Conservation (phyloP, 1,140 invertebrate species). For the Ceratosolen fusciceps region DNA sequence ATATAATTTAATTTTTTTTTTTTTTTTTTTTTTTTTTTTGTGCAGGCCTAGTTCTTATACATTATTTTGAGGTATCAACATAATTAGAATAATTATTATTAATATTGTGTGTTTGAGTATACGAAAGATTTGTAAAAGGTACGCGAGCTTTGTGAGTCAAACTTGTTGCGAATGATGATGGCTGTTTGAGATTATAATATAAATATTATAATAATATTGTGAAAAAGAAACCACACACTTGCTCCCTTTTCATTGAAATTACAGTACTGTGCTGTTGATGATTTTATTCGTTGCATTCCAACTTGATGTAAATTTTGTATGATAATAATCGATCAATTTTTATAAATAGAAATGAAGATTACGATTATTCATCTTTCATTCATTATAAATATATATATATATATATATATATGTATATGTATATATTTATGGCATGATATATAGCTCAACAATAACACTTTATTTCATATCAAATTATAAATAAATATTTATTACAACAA, state of each 20-base stretch:
- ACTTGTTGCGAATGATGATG: conserved; percentile 59
- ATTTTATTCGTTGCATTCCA: conserved; percentile 26
- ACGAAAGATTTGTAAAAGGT: conserved; percentile 51
- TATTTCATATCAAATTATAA: not conserved
- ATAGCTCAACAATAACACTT: not conserved
- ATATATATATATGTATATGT: not conserved
- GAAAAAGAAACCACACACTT: conserved; percentile 55
- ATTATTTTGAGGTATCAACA: conserved; percentile 52
- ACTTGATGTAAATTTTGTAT: conserved; percentile 8
- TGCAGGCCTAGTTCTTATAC: conserved; percentile 56
- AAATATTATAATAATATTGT: conserved; percentile 60
- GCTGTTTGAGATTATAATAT: conserved; percentile 63
- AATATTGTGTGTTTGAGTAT: conserved; percentile 48
- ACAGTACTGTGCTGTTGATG: conserved; percentile 59
- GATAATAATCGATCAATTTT: conserved; percentile 22
- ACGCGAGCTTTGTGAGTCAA: conserved; percentile 51
- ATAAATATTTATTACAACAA: not conserved
- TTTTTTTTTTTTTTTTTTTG: too few relatives aligned
- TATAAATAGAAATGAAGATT: conserved; percentile 11
- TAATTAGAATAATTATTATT: conserved; percentile 53
- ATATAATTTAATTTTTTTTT: conserved; percentile 43
- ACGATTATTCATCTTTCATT: conserved; percentile 20
- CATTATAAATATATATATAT: not conserved
- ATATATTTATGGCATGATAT: not conserved
- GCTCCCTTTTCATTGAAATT: conserved; percentile 65